phyloP scores from a whole-genome alignment of 2,888 invertebrate genomes.

The Esperia sulphurella region DNA sequence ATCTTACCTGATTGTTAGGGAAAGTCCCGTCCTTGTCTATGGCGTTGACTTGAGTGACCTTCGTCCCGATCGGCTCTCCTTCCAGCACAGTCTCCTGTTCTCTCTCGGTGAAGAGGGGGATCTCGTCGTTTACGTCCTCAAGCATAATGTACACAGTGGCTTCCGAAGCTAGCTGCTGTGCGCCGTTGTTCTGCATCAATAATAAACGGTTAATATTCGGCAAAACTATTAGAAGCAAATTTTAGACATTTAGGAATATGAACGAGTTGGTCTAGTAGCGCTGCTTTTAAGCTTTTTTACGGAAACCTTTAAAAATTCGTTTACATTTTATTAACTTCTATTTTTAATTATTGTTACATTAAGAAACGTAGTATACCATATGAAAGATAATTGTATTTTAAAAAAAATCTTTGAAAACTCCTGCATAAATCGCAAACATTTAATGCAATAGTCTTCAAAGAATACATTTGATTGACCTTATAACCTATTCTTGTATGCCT shows the following conservation, averaged over 20 bases:
- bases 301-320: too few relatives aligned
- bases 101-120: constrained; percentile 95
- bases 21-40: constrained; percentile 97
- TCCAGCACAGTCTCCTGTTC: constrained; percentile 97
- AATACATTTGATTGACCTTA: too few relatives aligned
- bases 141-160: constrained; percentile 95
- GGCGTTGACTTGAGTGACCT: constrained; percentile 97
- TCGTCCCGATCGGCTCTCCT: constrained; percentile 96
- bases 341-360: too few relatives aligned
- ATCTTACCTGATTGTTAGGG: constrained; percentile 92
- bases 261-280: too few relatives aligned
- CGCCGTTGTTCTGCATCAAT: constrained; percentile 91
- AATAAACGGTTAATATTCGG: background rate
- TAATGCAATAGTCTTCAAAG: too few relatives aligned
- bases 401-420: too few relatives aligned
- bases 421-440: too few relatives aligned
- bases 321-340: too few relatives aligned
- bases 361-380: too few relatives aligned
- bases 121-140: constrained; percentile 98
- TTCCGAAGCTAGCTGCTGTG: constrained; percentile 96
- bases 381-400: too few relatives aligned
- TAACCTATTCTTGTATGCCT: too few relatives aligned
- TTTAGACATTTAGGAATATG: background rate
- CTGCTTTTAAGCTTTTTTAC: too few relatives aligned
- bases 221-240: background rate